phyloP scores from a whole-genome alignment of 2,888 invertebrate species.

The Caenorhabditis becei region DNA sequence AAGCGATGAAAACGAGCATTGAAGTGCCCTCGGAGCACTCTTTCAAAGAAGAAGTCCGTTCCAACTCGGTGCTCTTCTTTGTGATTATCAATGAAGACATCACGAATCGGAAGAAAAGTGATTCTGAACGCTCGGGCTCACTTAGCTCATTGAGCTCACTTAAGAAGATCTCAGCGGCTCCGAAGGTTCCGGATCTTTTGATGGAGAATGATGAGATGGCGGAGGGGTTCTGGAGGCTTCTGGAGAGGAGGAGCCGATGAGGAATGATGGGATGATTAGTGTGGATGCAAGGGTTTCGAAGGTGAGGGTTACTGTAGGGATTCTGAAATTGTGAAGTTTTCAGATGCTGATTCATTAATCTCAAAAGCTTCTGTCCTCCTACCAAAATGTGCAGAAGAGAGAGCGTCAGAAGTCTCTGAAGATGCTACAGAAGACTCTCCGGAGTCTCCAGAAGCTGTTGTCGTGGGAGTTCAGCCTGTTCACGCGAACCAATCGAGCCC shows the following conservation, averaged over 20 bases:
- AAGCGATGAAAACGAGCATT: constrained; percentile 23
- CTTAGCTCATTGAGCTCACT: constrained; percentile 16
- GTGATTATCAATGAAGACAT: constrained; percentile 54
- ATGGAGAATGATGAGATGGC: constrained; percentile 36
- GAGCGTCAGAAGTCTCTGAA: neutral
- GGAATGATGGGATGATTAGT: constrained; percentile 13
- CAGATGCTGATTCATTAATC: constrained; percentile 31
- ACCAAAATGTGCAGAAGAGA: neutral
- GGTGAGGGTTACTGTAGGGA: neutral
- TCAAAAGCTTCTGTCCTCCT: constrained; percentile 4
- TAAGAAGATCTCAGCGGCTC: constrained; percentile 22
- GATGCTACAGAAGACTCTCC: neutral
- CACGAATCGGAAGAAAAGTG: constrained; percentile 18
- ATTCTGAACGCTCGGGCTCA: constrained; percentile 20
- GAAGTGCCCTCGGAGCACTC: constrained; percentile 25
- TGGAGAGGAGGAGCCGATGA: constrained; percentile 15
- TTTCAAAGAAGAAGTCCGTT: constrained; percentile 34
- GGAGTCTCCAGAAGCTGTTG: constrained; percentile 2
- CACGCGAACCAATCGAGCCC: neutral
- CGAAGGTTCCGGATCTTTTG: constrained; percentile 31
- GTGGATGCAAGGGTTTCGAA: constrained; percentile 32
- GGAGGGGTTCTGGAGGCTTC: constrained; percentile 20
- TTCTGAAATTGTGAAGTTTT: neutral
- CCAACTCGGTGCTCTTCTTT: constrained; percentile 46
- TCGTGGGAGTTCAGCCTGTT: neutral